A percentile compares a stretch with the other conserved stretches of the same genome.
Conservation (phyloP, 2,888 invertebrate genomes). For the Chaetogeoica ovagalla region DNA sequence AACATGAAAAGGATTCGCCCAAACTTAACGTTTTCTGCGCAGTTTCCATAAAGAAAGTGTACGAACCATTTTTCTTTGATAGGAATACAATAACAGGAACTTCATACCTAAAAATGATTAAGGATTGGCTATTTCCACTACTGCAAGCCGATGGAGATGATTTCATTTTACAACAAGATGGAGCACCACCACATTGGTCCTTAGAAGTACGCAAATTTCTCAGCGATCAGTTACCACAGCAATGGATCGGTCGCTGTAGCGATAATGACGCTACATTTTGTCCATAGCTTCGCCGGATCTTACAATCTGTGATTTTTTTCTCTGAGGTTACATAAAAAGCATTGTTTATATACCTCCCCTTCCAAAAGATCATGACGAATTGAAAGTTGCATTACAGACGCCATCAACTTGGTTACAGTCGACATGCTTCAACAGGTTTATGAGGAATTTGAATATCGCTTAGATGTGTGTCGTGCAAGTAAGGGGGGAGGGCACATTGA, state of each 20-base stretch:
- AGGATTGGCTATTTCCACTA: too few species aligned
- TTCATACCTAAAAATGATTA: too few species aligned
- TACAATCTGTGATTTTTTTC: not conserved
- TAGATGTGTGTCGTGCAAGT: too few species aligned
- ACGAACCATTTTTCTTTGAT: too few species aligned
- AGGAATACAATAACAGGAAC: too few species aligned
- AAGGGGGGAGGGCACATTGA: too few species aligned
- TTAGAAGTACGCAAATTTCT: not conserved
- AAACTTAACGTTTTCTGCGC: not conserved
- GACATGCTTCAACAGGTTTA: too few species aligned
- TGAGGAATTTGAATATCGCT: too few species aligned
- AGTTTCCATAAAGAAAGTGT: too few species aligned
- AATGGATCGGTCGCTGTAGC: too few species aligned
- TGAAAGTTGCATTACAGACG: not conserved
- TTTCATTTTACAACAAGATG: not conserved
- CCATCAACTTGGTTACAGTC: too few species aligned
- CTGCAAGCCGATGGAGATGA: too few species aligned
- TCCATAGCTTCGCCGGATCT: not conserved
- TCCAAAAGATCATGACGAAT: not conserved
- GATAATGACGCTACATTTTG: not conserved
- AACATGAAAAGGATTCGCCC: slow-evolving; percentile 1
- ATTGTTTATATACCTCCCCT: not conserved
- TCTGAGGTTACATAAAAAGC: not conserved
- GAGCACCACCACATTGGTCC: not conserved
- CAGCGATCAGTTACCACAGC: not conserved